These are phyloP conservation scores for Numenius phaeopus DNA, from an alignment of 2,797 vertebrate genomes.

Conservation along the genomic window DNA sequence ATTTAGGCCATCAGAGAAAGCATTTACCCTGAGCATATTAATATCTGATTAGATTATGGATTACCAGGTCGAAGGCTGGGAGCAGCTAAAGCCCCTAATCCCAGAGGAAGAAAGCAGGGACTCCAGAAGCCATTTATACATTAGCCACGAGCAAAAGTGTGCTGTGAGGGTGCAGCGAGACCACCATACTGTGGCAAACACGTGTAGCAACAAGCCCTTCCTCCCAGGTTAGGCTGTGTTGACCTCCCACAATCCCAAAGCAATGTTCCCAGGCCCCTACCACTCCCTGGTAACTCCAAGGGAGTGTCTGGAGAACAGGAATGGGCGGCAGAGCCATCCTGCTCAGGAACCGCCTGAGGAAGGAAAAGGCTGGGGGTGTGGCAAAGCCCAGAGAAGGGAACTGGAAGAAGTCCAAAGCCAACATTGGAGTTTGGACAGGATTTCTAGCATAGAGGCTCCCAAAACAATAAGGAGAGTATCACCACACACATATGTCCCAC, in stretches of 20 bases:
- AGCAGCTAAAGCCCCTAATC: background rate
- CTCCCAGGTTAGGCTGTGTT: background rate
- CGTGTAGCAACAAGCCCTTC: background rate
- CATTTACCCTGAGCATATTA: background rate
- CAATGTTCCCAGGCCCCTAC: background rate
- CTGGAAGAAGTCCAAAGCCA: background rate
- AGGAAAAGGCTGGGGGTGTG: background rate
- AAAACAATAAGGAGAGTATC: background rate
- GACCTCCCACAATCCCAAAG: background rate
- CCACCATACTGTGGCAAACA: background rate
- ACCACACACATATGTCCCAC: fast-evolving
- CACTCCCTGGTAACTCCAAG: background rate
- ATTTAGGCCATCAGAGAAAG: background rate
- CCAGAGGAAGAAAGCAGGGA: background rate
- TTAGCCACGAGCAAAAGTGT: background rate
- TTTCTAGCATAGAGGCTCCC: background rate
- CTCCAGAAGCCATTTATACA: background rate
- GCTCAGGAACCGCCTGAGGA: background rate
- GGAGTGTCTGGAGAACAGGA: background rate
- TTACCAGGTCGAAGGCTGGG: background rate
- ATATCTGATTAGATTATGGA: background rate
- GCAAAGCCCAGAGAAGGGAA: background rate
- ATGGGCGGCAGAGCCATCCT: background rate
- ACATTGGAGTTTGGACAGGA: background rate
- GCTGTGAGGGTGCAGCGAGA: background rate